Conservation (phyloP, 2,113 vertebrate genomes). For the Neotragus pygmaeus region DNA sequence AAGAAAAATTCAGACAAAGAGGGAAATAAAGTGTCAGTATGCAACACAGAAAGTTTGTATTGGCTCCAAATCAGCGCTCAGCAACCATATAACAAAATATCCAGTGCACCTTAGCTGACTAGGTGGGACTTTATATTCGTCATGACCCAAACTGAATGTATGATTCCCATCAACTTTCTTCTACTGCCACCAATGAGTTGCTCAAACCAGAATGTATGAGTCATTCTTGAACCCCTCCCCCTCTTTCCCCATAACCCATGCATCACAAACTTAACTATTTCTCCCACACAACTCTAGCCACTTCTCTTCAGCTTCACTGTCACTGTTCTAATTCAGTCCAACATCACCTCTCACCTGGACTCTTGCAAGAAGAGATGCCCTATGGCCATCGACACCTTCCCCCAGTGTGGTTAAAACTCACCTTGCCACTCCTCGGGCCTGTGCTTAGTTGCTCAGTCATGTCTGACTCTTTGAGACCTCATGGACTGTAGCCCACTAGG, state of each 20-base stretch:
- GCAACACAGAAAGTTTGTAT: neutral
- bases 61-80: neutral
- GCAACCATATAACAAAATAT: neutral
- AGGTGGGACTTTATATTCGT: neutral
- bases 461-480: neutral
- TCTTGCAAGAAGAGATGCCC: neutral
- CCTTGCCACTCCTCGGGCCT: neutral
- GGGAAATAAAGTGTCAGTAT: neutral
- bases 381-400: neutral
- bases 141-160: too few species aligned
- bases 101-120: neutral
- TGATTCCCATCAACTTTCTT: neutral
- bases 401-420: neutral
- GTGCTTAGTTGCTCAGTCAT: neutral
- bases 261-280: neutral
- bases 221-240: neutral
- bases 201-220: neutral
- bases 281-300: neutral
- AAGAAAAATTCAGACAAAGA: neutral
- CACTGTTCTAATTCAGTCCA: neutral
- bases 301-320: neutral
- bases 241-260: neutral
- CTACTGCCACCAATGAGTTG: neutral
- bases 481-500: neutral
- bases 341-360: neutral